phyloP scores from a whole-genome alignment of 2,797 vertebrate species.

The Muscicapa comitata region DNA sequence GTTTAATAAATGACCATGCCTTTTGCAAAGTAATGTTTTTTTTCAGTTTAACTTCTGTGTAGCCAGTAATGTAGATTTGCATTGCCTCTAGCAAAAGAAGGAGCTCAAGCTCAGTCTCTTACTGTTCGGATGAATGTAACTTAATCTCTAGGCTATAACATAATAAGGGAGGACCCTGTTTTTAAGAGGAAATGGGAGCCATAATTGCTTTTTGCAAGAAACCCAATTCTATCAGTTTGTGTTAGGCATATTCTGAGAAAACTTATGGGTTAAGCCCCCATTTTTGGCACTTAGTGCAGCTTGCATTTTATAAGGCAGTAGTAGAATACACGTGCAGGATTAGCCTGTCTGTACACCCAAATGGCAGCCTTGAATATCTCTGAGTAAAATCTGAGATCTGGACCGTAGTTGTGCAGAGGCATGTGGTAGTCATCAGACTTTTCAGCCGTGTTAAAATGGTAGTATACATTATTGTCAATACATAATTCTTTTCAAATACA shows the following conservation, averaged over 20 bases:
- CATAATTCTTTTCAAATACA: not conserved
- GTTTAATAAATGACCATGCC: conserved; percentile 14
- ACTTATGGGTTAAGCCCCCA: not conserved
- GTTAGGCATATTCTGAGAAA: not conserved
- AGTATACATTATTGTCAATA: not conserved
- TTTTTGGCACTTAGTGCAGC: not conserved
- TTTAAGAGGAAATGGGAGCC: not conserved
- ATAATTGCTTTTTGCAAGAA: not conserved
- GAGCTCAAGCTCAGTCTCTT: not conserved
- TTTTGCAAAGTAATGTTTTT: conserved; percentile 23
- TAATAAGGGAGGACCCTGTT: not conserved
- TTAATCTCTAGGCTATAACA: not conserved
- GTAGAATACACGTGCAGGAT: not conserved
- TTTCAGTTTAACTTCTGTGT: not conserved
- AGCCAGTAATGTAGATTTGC: conserved; percentile 12
- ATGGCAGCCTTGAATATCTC: not conserved
- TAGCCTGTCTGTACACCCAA: not conserved
- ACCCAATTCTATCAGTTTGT: not conserved
- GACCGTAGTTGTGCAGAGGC: not conserved
- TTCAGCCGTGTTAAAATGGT: not conserved
- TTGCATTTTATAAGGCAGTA: not conserved
- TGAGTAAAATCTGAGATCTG: not conserved
- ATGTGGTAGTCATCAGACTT: not conserved
- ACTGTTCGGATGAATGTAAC: not conserved
- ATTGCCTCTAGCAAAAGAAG: conserved; percentile 41